Base-by-base conservation (phyloP, 2,888 invertebrate genomes). In the Pseudanteris insignis region DNA sequence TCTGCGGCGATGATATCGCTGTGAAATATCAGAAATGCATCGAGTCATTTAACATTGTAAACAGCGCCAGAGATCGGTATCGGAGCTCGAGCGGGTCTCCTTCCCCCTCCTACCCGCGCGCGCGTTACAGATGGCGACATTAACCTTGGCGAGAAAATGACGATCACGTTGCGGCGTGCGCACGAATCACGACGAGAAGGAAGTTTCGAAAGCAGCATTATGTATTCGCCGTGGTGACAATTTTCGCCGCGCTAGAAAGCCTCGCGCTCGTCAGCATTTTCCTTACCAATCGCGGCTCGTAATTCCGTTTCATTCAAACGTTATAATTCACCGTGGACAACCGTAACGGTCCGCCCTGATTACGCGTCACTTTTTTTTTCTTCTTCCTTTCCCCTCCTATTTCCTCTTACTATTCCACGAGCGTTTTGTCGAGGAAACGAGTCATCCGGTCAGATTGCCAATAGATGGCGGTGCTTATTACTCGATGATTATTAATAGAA, bases 71-170 rank as follows among this genome's bases (percentile, higher is more conserved):
- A 55, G 47, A 55, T 55, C 54, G 46, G 24, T 47, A 55, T 47
- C 46, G 34, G 28, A 18, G 13, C n/a, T n/a, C n/a, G n/a, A n/a
- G n/a, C n/a, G n/a, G n/a, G n/a, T n/a, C n/a, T n/a, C n/a, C n/a
- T n/a, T n/a, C 1, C 13, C 8, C 12, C n/a, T 13, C 21, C 28
- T 46, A 36, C 53, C 21, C 53, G 36, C 30, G 28, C 1, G 13
- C 2, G 21, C 10, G 11, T 10, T 26, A 8, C 21, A 3, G 21
- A 12, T 8, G 1, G 6, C 30, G 36, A 11, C 30, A 55, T 47
- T 55, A 57, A 57, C 57, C 57, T 57, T 57, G 47, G 30, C 40
- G 43, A 36, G 36, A 57, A 48, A 48, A 36, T 18, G 37, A 32
- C 53, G 37, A 32, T 48, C 43, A 48, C 32, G 57, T 43, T 36